phyloP scores from a whole-genome alignment of 64 coral and sea anemone genomes.

The Stylophora pistillata region DNA sequence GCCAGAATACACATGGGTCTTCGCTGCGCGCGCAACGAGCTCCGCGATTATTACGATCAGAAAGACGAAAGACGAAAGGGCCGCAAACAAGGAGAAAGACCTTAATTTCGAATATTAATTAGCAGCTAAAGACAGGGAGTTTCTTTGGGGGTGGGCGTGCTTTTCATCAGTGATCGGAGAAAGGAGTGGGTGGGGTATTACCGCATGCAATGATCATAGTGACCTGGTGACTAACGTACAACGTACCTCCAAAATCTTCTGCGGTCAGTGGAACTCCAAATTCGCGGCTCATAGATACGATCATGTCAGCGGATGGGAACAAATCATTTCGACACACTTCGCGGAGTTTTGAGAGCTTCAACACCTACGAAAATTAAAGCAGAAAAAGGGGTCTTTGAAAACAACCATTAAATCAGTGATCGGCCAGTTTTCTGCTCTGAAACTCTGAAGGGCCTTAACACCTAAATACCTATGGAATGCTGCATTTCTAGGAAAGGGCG shows the following conservation, averaged over 20 bases:
- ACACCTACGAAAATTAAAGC: slow-evolving; percentile 50
- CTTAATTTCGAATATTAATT: too few species aligned
- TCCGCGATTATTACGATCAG: too few species aligned
- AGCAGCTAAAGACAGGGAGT: not conserved
- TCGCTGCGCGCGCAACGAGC: too few species aligned
- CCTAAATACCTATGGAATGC: too few species aligned
- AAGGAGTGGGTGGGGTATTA: too few species aligned
- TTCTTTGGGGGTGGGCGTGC: too few species aligned
- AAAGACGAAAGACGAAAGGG: too few species aligned
- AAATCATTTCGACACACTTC: slow-evolving; percentile 78
- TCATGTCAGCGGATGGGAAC: slow-evolving; percentile 89
- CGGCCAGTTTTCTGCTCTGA: not conserved
- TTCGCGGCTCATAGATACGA: slow-evolving; percentile 91
- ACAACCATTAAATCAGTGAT: not conserved
- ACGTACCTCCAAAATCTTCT: slow-evolving; percentile 97
- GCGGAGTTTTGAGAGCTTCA: slow-evolving; percentile 77
- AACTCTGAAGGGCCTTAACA: too few species aligned
- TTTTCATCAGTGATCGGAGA: too few species aligned
- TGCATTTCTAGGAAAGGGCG: too few species aligned
- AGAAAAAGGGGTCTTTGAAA: not conserved
- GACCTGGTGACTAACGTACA: not conserved
- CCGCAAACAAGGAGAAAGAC: too few species aligned
- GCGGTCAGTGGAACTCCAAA: slow-evolving; percentile 97
- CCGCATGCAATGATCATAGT: not conserved
- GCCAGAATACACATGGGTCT: too few species aligned